These are phyloP conservation scores for Chalcis sispes DNA, from an alignment of 2,888 invertebrate species.

Conservation along the genomic window DNA sequence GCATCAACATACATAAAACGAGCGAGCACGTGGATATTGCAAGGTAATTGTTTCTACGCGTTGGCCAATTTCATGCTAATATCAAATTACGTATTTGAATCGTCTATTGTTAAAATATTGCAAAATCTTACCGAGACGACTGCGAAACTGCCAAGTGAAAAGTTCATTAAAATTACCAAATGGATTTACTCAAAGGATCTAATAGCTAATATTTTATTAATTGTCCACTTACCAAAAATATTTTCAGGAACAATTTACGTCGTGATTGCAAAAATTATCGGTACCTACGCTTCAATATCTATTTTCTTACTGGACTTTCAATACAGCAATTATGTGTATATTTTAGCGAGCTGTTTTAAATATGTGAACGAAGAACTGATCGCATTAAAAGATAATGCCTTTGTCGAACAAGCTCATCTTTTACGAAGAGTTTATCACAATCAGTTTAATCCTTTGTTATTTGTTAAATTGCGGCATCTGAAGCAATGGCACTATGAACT, in stretches of 20 bases:
- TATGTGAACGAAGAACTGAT: conserved; percentile 62
- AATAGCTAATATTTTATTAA: conserved; percentile 59
- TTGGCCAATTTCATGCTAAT: conserved; percentile 58
- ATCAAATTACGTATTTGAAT: conserved; percentile 53
- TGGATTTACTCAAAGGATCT: conserved; percentile 63
- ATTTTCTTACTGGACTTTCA: conserved; percentile 61
- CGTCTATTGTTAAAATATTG: conserved; percentile 58
- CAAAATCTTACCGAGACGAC: conserved; percentile 58
- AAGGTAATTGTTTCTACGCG: conserved; percentile 59
- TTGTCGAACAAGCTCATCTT: conserved; percentile 66
- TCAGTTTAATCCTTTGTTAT: conserved; percentile 63
- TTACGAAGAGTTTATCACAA: conserved; percentile 68
- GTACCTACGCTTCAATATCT: conserved; percentile 58
- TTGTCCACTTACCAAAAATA: conserved; percentile 54
- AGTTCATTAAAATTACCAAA: conserved; percentile 57
- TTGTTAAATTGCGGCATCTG: conserved; percentile 63
- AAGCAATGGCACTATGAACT: conserved; percentile 65
- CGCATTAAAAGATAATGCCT: conserved; percentile 58
- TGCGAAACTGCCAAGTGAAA: conserved; percentile 53
- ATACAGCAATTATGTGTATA: conserved; percentile 63
- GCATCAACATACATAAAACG: conserved; percentile 41
- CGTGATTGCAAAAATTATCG: conserved; percentile 36
- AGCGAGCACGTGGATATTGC: conserved; percentile 57
- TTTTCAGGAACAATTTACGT: background rate
- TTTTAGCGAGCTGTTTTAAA: conserved; percentile 64